Evolutionary conservation across 1,140 invertebrate genomes (phyloP).

Genomic region (Apocrypta bakeri): DNA sequence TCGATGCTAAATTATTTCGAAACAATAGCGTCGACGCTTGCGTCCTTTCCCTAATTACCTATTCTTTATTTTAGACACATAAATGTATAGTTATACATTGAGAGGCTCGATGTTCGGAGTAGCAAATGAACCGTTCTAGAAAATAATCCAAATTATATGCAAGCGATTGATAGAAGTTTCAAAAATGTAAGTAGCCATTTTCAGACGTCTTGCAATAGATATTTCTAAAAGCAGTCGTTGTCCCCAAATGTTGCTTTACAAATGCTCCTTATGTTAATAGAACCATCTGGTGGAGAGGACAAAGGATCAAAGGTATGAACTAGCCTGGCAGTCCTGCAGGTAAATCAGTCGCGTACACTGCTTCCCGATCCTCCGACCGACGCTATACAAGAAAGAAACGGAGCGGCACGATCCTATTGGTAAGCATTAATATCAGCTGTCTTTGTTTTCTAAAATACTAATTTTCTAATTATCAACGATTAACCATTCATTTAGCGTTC

Average conservation of each 20-base stretch:
- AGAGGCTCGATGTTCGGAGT: not conserved
- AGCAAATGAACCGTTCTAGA: not conserved
- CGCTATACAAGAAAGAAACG: not conserved
- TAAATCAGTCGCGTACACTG: not conserved
- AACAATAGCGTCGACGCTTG: not conserved
- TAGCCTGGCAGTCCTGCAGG: not conserved
- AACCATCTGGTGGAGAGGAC: constrained; percentile 1
- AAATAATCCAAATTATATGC: not conserved
- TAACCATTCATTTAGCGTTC: not conserved
- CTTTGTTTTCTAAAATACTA: not conserved
- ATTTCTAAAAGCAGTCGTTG: not conserved
- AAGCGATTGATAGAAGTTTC: not conserved
- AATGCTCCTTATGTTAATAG: not conserved
- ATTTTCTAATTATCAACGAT: not conserved
- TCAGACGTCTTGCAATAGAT: not conserved
- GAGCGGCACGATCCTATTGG: not conserved
- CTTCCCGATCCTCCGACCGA: not conserved
- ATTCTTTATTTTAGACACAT: not conserved
- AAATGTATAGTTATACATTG: not conserved
- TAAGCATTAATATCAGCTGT: not conserved
- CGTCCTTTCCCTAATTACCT: not conserved
- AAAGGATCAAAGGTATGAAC: not conserved
- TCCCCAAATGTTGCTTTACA: not conserved
- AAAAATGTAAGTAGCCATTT: not conserved
- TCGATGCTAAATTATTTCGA: not conserved